A percentile compares a stretch with the other conserved stretches of the same genome.
phyloP scores from a whole-genome alignment of 2,888 invertebrate species.

The Idaea straminata region DNA sequence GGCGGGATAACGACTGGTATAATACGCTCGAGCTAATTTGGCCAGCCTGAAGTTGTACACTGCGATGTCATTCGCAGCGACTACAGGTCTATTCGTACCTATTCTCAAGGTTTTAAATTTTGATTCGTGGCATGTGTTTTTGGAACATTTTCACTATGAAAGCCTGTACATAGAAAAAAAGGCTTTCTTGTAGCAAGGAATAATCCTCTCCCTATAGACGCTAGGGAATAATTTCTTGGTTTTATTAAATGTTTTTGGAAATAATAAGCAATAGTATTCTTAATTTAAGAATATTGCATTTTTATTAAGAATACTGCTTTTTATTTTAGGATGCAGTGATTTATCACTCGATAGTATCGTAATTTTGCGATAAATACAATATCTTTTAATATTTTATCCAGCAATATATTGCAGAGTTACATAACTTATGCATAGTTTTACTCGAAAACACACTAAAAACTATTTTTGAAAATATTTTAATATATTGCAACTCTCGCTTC shows the following conservation, averaged over 20 bases:
- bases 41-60: slow-evolving; percentile 8
- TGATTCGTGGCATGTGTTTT: not conserved
- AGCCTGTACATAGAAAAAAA: too few relatives aligned
- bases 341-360: not conserved
- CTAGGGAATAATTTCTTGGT: too few relatives aligned
- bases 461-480: slow-evolving; percentile 36
- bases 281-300: too few relatives aligned
- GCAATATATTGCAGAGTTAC: slow-evolving; percentile 35
- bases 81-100: slow-evolving; percentile 26
- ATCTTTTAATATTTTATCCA: slow-evolving; percentile 12
- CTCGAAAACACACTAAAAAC: slow-evolving; percentile 17
- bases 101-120: slow-evolving; percentile 22
- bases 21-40: slow-evolving; percentile 22
- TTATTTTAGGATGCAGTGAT: not conserved
- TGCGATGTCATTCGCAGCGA: not conserved
- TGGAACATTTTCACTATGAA: not conserved
- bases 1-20: slow-evolving; percentile 51
- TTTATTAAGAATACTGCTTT: too few relatives aligned
- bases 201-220: too few relatives aligned
- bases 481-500: slow-evolving; percentile 46
- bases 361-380: not conserved
- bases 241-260: too few relatives aligned
- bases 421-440: slow-evolving; percentile 12
- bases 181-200: too few relatives aligned
- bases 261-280: too few relatives aligned